Evolutionary conservation across 2,113 vertebrate species (phyloP).

Genomic region (Tachysurus fulvidraco): DNA sequence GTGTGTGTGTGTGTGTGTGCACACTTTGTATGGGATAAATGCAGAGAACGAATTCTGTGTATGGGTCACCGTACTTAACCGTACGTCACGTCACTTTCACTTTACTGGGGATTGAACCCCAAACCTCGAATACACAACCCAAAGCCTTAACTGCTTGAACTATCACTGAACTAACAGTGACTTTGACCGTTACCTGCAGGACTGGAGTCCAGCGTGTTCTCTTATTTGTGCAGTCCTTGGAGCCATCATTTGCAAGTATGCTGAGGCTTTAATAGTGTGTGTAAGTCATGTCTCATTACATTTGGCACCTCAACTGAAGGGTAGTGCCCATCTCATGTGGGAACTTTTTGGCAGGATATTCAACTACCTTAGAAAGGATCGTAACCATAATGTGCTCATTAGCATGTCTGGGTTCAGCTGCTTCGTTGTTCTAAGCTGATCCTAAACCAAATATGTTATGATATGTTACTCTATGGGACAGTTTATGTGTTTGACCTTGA

Average conservation of each 20-base stretch:
- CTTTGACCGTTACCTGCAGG: background rate
- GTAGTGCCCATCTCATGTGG: conserved; percentile 52
- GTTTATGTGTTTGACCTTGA: conserved; percentile 3
- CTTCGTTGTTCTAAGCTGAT: background rate
- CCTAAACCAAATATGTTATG: background rate
- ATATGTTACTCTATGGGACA: background rate
- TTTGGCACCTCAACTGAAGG: conserved; percentile 24
- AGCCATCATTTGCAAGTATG: background rate
- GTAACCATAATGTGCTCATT: background rate
- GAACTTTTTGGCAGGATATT: conserved; percentile 27
- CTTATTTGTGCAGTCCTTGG: background rate
- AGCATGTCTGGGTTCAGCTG: conserved; percentile 49
- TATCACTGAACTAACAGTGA: no score
- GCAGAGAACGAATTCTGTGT: no score
- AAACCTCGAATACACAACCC: no score
- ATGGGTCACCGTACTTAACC: no score
- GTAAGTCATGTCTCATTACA: conserved; percentile 20
- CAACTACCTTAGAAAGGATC: background rate
- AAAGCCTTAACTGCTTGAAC: no score
- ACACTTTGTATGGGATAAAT: no score
- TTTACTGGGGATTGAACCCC: no score
- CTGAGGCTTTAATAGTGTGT: background rate
- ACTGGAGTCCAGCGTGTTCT: background rate
- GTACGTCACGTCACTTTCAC: no score
- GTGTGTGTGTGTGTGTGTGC: no score